phyloP scores from a whole-genome alignment of 2,888 invertebrate genomes.

The Caenorhabditis japonica region DNA sequence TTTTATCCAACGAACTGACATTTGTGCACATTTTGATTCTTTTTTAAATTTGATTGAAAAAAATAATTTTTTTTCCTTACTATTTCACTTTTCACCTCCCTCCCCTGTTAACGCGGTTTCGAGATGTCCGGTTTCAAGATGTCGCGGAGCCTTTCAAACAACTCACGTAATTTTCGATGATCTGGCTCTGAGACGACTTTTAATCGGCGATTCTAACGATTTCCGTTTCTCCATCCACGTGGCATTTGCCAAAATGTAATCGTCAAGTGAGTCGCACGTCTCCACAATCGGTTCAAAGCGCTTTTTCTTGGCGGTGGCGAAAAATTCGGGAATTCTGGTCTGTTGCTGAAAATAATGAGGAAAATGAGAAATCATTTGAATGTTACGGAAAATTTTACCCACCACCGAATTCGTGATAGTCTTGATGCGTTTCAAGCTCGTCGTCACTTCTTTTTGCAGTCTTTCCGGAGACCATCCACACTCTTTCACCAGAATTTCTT shows the following conservation, averaged over 20 bases:
- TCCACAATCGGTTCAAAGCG: constrained; percentile 7
- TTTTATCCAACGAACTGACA: too few relatives aligned
- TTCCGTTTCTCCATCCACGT: constrained; percentile 24
- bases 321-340: constrained; percentile 40
- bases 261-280: constrained; percentile 15
- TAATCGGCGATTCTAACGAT: not conserved
- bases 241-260: constrained; percentile 13
- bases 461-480: constrained; percentile 34
- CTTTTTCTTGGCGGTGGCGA: constrained; percentile 13
- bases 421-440: constrained; percentile 2
- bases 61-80: too few relatives aligned
- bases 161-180: too few relatives aligned
- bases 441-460: constrained; percentile 12
- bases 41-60: too few relatives aligned
- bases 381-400: not conserved
- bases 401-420: constrained; percentile 7
- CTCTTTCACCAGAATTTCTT: constrained; percentile 12
- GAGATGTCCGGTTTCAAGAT: too few relatives aligned
- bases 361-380: not conserved
- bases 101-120: too few relatives aligned
- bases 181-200: not conserved
- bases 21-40: too few relatives aligned
- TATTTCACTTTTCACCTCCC: too few relatives aligned
- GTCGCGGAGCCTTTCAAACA: too few relatives aligned
- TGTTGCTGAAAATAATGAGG: constrained; percentile 34